Conservation (phyloP, 2,113 vertebrate genomes). For the Myrmophylax atrothorax region DNA sequence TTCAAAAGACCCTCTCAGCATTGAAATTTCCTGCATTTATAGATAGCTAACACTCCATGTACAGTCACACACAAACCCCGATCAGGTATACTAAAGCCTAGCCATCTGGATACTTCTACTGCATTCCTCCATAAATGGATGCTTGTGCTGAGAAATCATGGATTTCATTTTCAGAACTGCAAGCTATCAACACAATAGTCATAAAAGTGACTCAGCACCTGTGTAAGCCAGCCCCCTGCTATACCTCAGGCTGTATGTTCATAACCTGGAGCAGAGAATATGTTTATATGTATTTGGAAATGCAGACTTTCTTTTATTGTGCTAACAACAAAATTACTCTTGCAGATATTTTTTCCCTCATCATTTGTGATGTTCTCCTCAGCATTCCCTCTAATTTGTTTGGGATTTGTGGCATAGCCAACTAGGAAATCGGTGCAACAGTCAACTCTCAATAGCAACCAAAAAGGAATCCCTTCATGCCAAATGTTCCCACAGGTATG, state of each 20-base stretch:
- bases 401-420: neutral
- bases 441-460: neutral
- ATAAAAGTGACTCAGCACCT: neutral
- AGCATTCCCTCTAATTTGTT: neutral
- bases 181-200: neutral
- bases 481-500: conserved; percentile 9
- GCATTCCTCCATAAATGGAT: neutral
- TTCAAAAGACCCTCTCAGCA: neutral
- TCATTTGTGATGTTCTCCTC: neutral
- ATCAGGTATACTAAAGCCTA: neutral
- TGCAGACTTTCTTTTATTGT: neutral
- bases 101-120: neutral
- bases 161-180: neutral
- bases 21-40: neutral
- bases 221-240: neutral
- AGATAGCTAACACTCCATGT: neutral
- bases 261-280: neutral
- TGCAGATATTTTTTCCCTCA: neutral
- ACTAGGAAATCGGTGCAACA: neutral
- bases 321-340: neutral
- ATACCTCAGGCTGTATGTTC: neutral
- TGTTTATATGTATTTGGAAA: neutral
- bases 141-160: neutral
- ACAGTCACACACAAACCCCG: neutral
- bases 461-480: neutral